A percentile compares a stretch with the other conserved stretches of the same genome.
phyloP scores from a whole-genome alignment of 2,888 invertebrate genomes.

The Orchestes rusci region DNA sequence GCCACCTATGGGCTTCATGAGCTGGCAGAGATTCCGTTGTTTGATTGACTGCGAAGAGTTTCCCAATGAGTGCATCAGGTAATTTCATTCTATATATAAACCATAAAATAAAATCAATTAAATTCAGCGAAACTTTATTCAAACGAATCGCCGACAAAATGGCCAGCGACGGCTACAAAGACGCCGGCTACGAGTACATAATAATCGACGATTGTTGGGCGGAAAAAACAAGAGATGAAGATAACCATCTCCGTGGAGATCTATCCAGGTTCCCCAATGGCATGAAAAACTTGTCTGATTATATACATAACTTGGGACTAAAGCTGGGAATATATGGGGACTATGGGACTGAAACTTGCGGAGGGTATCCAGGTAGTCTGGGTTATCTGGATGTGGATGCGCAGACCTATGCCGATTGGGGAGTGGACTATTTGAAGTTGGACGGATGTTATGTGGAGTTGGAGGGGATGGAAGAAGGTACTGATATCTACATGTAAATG shows the following conservation, averaged over 20 bases:
- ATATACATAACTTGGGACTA: conserved; percentile 62
- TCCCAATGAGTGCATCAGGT: conserved; percentile 62
- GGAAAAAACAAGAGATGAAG: conserved; percentile 39
- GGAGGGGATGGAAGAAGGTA: conserved; percentile 46
- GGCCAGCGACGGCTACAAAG: conserved; percentile 51
- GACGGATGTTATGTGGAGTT: conserved; percentile 70
- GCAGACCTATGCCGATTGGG: conserved; percentile 68
- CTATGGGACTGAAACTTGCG: conserved; percentile 70
- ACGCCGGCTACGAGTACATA: conserved; percentile 52
- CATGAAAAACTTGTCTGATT: conserved; percentile 50
- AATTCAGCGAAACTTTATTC: conserved; percentile 46
- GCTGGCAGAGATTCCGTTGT: conserved; percentile 60
- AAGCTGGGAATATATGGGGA: conserved; percentile 78
- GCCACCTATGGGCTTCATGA: conserved; percentile 67
- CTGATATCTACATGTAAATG: no score
- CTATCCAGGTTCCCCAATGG: conserved; percentile 52
- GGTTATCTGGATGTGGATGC: conserved; percentile 61
- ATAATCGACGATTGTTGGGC: conserved; percentile 56
- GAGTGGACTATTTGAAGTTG: conserved; percentile 71
- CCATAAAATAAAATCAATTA: no score
- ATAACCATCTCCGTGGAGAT: conserved; percentile 49
- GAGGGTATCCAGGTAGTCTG: conserved; percentile 67
- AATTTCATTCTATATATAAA: no score
- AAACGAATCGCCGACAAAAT: conserved; percentile 48
- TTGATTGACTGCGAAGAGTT: conserved; percentile 55